Percentiles rank a stretch among this genome's conserved stretches.
phyloP scores from a whole-genome alignment of 1,140 invertebrate species.

The Drosophila parvula region DNA sequence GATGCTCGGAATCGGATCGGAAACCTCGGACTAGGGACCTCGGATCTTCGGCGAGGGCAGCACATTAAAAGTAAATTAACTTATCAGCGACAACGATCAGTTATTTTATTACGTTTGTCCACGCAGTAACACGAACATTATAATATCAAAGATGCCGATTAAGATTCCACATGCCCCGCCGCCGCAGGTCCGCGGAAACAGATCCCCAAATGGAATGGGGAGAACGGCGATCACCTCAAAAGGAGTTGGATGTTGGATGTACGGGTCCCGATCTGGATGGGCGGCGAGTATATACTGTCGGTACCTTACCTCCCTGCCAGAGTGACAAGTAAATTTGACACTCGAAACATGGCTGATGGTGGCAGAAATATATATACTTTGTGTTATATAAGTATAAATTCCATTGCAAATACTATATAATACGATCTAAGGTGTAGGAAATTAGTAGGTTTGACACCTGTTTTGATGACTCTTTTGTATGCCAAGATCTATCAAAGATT shows the following conservation, averaged over 20 bases:
- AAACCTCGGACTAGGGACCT: constrained; percentile 1
- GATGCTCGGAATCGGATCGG: neutral
- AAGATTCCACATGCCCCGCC: constrained; percentile 60
- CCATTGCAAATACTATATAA: no score
- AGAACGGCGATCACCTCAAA: neutral
- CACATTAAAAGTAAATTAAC: constrained; percentile 84
- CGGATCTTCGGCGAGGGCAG: constrained; percentile 56
- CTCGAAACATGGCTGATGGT: neutral
- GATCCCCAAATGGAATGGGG: constrained; percentile 14
- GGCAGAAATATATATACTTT: neutral
- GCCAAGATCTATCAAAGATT: no score
- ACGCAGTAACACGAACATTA: constrained; percentile 84
- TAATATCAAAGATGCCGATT: constrained; percentile 84
- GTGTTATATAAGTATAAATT: no score
- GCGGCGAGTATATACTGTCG: neutral
- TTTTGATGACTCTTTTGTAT: no score
- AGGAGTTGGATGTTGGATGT: neutral
- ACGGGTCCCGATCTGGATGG: neutral
- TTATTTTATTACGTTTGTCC: constrained; percentile 84
- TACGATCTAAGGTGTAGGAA: no score
- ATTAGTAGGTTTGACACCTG: no score
- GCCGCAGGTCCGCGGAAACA: constrained; percentile 10
- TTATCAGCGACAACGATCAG: constrained; percentile 84
- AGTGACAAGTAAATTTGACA: constrained; percentile 3
- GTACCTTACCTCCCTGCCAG: neutral